Conservation (phyloP, 1,140 invertebrate species). For the Zaprionus africanus region DNA sequence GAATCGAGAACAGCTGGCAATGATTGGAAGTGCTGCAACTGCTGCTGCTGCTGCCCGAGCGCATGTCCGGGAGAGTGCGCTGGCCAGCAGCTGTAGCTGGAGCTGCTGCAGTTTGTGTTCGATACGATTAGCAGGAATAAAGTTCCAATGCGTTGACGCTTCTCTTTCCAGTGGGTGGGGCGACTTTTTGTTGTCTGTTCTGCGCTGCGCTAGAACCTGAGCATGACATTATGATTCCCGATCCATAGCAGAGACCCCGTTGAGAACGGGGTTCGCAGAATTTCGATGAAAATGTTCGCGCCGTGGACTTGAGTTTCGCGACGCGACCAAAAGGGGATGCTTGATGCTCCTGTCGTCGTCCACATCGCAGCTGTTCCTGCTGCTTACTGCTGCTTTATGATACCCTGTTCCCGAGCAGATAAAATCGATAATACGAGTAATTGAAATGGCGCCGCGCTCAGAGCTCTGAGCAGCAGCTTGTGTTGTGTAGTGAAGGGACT, state of each 20-base stretch:
- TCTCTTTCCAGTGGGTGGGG: slow-evolving; percentile 1
- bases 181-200: neutral
- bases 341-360: neutral
- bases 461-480: neutral
- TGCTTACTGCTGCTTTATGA: slow-evolving; percentile 44
- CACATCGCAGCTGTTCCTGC: neutral
- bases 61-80: slow-evolving; percentile 62
- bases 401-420: slow-evolving; percentile 64
- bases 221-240: slow-evolving; percentile 25
- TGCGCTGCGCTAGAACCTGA: slow-evolving; percentile 9
- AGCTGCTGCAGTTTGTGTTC: slow-evolving; percentile 21
- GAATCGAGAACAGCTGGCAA: slow-evolving; percentile 11
- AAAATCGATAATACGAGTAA: slow-evolving; percentile 83
- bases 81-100: slow-evolving; percentile 6
- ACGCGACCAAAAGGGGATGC: neutral
- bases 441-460: slow-evolving; percentile 51
- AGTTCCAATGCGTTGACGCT: slow-evolving; percentile 42
- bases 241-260: slow-evolving; percentile 4
- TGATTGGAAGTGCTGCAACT: slow-evolving; percentile 37
- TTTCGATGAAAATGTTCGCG: neutral
- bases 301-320: slow-evolving; percentile 8
- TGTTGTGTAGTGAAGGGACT: neutral
- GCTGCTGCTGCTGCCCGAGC: slow-evolving; percentile 43
- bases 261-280: slow-evolving; percentile 23
- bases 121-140: slow-evolving; percentile 60